These are phyloP conservation scores for Pseudonaja textilis DNA, from an alignment of 2,113 vertebrate genomes.

Conservation along the genomic window DNA sequence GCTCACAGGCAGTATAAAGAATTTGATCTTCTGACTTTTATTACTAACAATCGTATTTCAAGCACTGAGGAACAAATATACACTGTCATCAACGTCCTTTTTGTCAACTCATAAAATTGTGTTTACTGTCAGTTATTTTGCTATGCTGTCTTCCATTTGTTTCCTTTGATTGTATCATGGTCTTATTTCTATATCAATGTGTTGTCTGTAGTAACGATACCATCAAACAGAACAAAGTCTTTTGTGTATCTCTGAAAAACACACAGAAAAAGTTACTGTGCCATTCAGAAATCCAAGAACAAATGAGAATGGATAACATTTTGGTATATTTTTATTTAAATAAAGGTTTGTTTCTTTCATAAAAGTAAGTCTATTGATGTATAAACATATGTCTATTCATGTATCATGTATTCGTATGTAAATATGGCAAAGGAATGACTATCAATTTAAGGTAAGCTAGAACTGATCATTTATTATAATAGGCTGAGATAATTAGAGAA, in stretches of 20 bases:
- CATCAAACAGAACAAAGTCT: not conserved
- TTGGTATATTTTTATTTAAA: not conserved
- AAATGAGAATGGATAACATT: not conserved
- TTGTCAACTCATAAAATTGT: not conserved
- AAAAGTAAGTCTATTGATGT: not conserved
- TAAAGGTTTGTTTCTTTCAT: not conserved
- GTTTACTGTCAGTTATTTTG: not conserved
- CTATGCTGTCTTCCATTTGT: not conserved
- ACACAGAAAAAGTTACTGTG: not conserved
- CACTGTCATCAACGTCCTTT: not conserved
- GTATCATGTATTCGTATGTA: not conserved
- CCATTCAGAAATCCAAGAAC: not conserved
- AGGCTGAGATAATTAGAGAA: not conserved
- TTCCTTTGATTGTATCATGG: not conserved
- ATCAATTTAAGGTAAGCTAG: not conserved
- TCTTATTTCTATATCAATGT: not conserved
- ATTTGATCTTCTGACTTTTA: not conserved
- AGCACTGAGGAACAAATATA: not conserved
- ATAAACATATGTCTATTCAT: not conserved
- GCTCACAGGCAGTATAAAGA: not conserved
- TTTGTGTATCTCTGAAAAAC: not conserved
- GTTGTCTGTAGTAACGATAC: not conserved
- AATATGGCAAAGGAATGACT: not conserved
- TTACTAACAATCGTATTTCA: not conserved
- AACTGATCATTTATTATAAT: not conserved